A percentile compares a stretch with the other conserved stretches of the same genome.
These are phyloP conservation scores for Picathartes gymnocephalus DNA, from an alignment of 2,113 vertebrate genomes.

Conservation along the genomic window DNA sequence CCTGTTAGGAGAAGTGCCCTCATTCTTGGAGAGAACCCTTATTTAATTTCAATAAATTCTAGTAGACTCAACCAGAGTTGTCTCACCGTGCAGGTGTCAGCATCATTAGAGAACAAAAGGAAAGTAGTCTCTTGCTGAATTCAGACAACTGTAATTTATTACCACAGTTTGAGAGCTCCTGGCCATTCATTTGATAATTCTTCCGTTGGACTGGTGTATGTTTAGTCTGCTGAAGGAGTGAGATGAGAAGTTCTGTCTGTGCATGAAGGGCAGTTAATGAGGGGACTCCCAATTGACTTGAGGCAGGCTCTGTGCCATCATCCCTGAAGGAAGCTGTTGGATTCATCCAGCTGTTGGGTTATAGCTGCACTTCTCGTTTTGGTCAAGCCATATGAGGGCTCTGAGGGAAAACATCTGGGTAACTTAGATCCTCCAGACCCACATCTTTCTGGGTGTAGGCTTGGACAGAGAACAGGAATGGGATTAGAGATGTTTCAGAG, in stretches of 20 bases:
- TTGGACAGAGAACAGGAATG: neutral
- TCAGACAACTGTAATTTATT: neutral
- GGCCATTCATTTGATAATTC: neutral
- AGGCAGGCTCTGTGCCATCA: neutral
- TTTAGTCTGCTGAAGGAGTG: neutral
- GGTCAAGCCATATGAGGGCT: neutral
- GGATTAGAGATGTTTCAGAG: neutral
- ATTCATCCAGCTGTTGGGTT: neutral
- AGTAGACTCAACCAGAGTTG: neutral
- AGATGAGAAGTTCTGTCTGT: neutral
- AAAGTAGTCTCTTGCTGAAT: neutral
- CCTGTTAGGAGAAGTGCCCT: neutral
- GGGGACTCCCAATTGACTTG: neutral
- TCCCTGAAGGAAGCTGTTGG: neutral
- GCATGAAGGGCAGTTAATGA: neutral
- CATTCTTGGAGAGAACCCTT: neutral
- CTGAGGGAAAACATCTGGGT: neutral
- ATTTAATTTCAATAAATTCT: neutral
- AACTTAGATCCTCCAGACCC: neutral
- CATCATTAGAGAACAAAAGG: neutral
- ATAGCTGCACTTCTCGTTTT: neutral
- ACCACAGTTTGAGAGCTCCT: neutral
- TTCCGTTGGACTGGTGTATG: neutral
- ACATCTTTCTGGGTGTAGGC: neutral
- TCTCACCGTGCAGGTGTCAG: neutral